Percentiles rank a stretch among this genome's conserved stretches.
These are phyloP conservation scores for Danionella cerebrum DNA, from an alignment of 2,113 vertebrate genomes.

Conservation along the genomic window DNA sequence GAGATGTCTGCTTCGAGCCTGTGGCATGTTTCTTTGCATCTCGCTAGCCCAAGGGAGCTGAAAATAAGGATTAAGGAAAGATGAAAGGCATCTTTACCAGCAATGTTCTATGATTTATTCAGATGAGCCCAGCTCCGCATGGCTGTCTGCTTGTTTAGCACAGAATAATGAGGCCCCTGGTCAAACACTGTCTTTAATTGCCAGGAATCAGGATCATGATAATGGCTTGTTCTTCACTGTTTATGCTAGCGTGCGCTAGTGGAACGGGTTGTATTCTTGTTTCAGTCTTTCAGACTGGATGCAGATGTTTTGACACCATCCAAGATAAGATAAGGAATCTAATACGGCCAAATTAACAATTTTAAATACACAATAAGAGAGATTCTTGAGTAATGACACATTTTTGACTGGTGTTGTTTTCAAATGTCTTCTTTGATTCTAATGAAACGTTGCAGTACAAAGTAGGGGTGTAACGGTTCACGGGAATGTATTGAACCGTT, in stretches of 20 bases:
- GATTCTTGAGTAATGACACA: too few species aligned
- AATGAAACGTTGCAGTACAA: too few species aligned
- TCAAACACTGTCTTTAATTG: background rate
- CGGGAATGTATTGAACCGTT: too few species aligned
- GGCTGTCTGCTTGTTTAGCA: slow-evolving; percentile 14
- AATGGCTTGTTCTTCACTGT: background rate
- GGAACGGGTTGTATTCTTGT: background rate
- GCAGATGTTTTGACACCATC: background rate
- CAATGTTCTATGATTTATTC: slow-evolving; percentile 15
- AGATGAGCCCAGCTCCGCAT: background rate
- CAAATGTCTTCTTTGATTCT: too few species aligned
- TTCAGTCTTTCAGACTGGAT: background rate
- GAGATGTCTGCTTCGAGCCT: background rate
- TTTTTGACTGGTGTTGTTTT: too few species aligned
- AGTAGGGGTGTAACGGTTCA: too few species aligned
- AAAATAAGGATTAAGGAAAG: slow-evolving; percentile 16
- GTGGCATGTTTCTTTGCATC: slow-evolving; percentile 1
- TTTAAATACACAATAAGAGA: background rate
- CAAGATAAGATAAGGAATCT: background rate
- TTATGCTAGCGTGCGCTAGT: background rate
- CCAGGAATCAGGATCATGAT: background rate
- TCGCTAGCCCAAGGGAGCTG: background rate
- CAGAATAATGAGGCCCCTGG: slow-evolving; percentile 24
- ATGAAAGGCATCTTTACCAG: slow-evolving; percentile 1
- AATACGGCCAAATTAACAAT: background rate